Conservation (phyloP, 2,113 vertebrate species). For the Trinectes maculatus region DNA sequence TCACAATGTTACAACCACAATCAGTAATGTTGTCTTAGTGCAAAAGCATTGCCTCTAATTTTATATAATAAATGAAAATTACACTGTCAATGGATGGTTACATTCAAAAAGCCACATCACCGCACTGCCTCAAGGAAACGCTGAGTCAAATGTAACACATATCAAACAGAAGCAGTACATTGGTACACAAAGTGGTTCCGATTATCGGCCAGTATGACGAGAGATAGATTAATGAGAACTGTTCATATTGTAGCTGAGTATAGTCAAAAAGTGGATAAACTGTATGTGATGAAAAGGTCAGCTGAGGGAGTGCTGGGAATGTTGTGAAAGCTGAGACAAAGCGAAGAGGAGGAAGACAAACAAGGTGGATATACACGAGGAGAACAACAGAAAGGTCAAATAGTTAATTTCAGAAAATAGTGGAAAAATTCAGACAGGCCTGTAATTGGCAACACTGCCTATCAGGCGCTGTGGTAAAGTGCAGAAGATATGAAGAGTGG, state of each 20-base stretch:
- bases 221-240: slow-evolving; percentile 13
- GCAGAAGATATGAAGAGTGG: background rate
- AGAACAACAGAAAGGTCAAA: slow-evolving; percentile 31
- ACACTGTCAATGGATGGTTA: slow-evolving; percentile 29
- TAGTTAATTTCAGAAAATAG: slow-evolving; percentile 11
- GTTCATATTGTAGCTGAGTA: background rate
- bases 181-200: background rate
- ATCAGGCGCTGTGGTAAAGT: background rate
- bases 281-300: slow-evolving; percentile 35
- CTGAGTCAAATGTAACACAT: background rate
- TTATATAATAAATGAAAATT: slow-evolving; percentile 57
- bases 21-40: too few species aligned
- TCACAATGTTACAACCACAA: too few species aligned
- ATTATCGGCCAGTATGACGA: background rate
- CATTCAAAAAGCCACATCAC: slow-evolving; percentile 2
- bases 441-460: slow-evolving; percentile 7
- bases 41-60: too few species aligned
- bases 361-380: slow-evolving; percentile 1
- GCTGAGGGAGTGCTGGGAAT: background rate
- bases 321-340: slow-evolving; percentile 24
- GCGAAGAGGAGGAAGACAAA: background rate
- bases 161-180: background rate
- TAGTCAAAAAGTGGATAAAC: background rate
- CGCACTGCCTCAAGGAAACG: background rate
- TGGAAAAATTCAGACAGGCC: slow-evolving; percentile 13